Evolutionary conservation across 2,888 invertebrate species (phyloP).

Genomic region (Platynereis dumerilii): DNA sequence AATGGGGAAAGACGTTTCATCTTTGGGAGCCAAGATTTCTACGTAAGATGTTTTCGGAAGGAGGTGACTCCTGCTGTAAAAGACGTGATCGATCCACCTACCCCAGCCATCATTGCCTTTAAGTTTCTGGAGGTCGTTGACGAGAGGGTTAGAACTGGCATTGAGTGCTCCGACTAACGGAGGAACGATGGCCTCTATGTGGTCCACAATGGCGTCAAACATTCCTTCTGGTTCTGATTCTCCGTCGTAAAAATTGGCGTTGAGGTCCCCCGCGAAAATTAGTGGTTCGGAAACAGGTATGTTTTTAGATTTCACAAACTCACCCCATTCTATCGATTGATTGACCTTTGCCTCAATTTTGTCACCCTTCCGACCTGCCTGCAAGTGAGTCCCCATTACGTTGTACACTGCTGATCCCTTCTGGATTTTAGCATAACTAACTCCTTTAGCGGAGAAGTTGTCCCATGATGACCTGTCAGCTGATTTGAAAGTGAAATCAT

Average conservation of each 20-base stretch:
- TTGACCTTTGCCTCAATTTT: not conserved
- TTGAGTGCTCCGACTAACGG: conserved; percentile 16
- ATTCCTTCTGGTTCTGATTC: too few relatives aligned
- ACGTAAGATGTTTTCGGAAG: conserved; percentile 13
- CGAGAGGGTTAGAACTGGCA: conserved; percentile 18
- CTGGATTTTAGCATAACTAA: conserved; percentile 21
- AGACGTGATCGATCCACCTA: conserved; percentile 29
- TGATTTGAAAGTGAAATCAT: conserved; percentile 10
- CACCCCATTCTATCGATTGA: conserved; percentile 15
- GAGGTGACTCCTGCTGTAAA: conserved; percentile 8
- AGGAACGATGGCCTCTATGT: conserved; percentile 23
- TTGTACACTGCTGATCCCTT: conserved; percentile 20
- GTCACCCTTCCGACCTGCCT: conserved; percentile 16
- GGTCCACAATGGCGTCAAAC: conserved; percentile 5
- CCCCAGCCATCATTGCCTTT: conserved; percentile 20
- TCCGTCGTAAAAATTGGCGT: conserved; percentile 14
- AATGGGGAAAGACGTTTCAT: conserved; percentile 20
- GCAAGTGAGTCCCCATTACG: conserved; percentile 29
- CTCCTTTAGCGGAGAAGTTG: conserved; percentile 24
- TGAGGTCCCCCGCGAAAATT: conserved; percentile 28
- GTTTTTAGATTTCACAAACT: conserved; percentile 15
- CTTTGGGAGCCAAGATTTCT: conserved; percentile 15
- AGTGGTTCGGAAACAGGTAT: conserved; percentile 20
- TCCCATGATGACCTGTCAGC: conserved; percentile 4
- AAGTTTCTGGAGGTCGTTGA: conserved; percentile 25